Conservation (phyloP, 2,113 vertebrate genomes). For the Halcyon malimbica region DNA sequence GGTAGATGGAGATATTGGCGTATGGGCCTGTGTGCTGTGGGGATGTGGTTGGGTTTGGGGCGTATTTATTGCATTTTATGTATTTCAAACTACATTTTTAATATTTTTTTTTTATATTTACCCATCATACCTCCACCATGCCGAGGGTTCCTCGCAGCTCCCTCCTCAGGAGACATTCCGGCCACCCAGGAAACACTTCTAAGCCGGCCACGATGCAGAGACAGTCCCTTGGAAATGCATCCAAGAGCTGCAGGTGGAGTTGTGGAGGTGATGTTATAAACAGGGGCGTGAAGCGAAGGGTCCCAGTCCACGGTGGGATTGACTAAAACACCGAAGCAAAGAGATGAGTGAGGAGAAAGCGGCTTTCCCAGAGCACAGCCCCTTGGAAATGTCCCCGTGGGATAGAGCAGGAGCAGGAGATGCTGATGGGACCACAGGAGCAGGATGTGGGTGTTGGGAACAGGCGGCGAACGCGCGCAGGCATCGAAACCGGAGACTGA, state of each 20-base stretch:
- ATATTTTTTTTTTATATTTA: neutral
- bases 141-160: accelerated
- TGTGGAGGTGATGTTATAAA: neutral
- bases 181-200: neutral
- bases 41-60: accelerated
- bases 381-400: accelerated
- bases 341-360: neutral
- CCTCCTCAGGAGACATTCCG: neutral
- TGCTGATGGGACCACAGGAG: accelerated
- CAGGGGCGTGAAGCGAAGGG: accelerated
- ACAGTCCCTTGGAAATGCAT: neutral
- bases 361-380: neutral
- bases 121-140: neutral
- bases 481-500: neutral
- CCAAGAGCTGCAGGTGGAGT: accelerated
- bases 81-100: neutral
- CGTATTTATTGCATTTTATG: neutral
- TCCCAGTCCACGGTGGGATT: neutral
- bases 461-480: neutral
- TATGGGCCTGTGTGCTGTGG: accelerated
- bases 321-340: neutral
- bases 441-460: neutral
- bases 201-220: accelerated
- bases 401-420: neutral
- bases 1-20: neutral